Base-by-base conservation (phyloP, 2,888 invertebrate genomes). In the Microctonus brassicae region DNA sequence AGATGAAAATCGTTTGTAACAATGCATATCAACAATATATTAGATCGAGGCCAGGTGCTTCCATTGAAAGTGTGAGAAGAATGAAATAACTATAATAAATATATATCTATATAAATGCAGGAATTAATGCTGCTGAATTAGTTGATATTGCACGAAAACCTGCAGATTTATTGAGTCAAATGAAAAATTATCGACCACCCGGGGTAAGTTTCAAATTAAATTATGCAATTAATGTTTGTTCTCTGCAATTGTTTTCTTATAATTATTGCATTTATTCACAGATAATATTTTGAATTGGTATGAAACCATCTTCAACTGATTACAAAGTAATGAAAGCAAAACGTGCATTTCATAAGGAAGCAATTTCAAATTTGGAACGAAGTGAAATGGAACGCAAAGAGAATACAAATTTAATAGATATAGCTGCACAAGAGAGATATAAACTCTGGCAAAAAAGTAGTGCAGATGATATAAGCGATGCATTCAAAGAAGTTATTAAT, bases 1-100 rank as follows among this genome's bases (percentile, higher is more conserved):
- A 91, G 75, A 90, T 93, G 83, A 88, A 90, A 80, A 91, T 93
- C 75, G 95, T 95, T 0, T 93, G 95, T 75, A 91, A 90, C 47
- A 98, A 98, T 84, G 98, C 95, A 0, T 97, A 97, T 89, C 93
- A 94, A 83, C 95, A 97, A 79, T 99, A 99, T 88, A 83, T 95
- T 0, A 91, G 92, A 76, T 96, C 98, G 76, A 90, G 99, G 73
- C 97, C 97, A 57, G 91, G 93, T 0, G 96, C 99, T 0, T 97
- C 98, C 0, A 90, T 92, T 0, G 98, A 97, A 83, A 97, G 96
- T 74, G 94, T 97, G 80, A 93, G 93, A 77, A 91, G 97, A 75
- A 93, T 95, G 11, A 99, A 99, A 88, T n/a, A n/a, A n/a, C n/a
- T n/a, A n/a, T n/a, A n/a, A n/a, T n/a, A 90, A 90, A 52, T 88